phyloP scores from a whole-genome alignment of 2,888 invertebrate species.

The Lacanobia oleracea region DNA sequence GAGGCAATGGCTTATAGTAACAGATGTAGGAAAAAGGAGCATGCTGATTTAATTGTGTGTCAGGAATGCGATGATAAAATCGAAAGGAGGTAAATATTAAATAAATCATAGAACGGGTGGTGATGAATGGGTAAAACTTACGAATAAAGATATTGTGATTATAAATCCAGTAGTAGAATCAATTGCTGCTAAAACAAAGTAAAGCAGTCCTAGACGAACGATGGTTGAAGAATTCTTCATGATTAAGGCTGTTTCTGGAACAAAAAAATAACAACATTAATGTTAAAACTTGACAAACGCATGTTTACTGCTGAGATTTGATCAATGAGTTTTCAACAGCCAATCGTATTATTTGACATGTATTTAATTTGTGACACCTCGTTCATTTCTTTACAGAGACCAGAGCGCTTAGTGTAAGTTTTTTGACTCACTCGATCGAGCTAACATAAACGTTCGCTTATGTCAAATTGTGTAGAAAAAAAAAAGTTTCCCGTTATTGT shows the following conservation, averaged over 20 bases:
- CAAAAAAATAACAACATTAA: neutral
- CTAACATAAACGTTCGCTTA: too few species aligned
- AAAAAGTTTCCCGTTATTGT: too few species aligned
- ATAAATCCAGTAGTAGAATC: neutral
- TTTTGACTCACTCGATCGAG: too few species aligned
- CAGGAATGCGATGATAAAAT: neutral
- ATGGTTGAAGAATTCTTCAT: neutral
- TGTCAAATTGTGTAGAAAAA: too few species aligned
- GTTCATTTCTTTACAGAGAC: neutral
- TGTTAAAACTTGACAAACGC: neutral
- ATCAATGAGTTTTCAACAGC: neutral
- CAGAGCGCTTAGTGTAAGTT: too few species aligned
- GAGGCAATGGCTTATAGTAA: neutral
- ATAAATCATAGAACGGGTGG: neutral
- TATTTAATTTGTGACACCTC: neutral
- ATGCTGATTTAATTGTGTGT: neutral
- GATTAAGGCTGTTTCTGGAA: neutral
- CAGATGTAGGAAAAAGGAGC: neutral
- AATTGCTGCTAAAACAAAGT: neutral
- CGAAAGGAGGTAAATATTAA: neutral
- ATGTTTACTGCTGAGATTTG: neutral
- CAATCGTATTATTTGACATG: neutral
- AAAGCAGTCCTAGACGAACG: neutral
- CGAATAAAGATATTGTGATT: neutral
- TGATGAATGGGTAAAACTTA: neutral